phyloP scores from a whole-genome alignment of 23 tunicate genomes.

The Trididemnum clinides region DNA sequence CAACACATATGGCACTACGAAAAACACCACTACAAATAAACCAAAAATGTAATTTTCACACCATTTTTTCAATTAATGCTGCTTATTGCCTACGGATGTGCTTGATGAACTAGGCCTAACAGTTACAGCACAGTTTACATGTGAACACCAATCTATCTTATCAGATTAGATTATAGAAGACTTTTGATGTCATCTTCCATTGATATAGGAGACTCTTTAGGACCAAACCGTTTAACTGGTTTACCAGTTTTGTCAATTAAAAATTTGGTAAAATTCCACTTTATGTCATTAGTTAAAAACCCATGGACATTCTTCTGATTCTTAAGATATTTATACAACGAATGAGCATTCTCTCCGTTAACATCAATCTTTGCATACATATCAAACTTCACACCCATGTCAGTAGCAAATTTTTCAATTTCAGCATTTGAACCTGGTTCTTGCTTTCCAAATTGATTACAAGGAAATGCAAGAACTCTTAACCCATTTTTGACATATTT shows the following conservation, averaged over 20 bases:
- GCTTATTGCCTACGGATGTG: no score
- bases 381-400: conserved; percentile 47
- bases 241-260: conserved; percentile 47
- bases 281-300: conserved; percentile 47
- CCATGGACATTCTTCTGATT: conserved; percentile 51
- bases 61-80: no score
- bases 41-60: no score
- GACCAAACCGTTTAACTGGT: conserved; percentile 39
- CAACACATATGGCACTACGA: no score
- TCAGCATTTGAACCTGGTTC: conserved; percentile 65
- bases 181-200: conserved; percentile 12
- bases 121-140: no score
- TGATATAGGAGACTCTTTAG: conserved; percentile 9
- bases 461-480: conserved; percentile 65
- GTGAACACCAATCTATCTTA: no score
- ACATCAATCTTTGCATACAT: conserved; percentile 63
- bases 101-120: no score
- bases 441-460: conserved; percentile 72
- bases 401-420: conserved; percentile 49
- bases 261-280: conserved; percentile 79
- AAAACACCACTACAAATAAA: no score
- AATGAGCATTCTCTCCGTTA: conserved; percentile 48
- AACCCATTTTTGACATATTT: conserved; percentile 46
- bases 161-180: background rate
- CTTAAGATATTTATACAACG: conserved; percentile 56